A percentile compares a stretch with the other conserved stretches of the same genome.
Conservation (phyloP, 2,888 invertebrate species). For the Diaperis boleti region DNA sequence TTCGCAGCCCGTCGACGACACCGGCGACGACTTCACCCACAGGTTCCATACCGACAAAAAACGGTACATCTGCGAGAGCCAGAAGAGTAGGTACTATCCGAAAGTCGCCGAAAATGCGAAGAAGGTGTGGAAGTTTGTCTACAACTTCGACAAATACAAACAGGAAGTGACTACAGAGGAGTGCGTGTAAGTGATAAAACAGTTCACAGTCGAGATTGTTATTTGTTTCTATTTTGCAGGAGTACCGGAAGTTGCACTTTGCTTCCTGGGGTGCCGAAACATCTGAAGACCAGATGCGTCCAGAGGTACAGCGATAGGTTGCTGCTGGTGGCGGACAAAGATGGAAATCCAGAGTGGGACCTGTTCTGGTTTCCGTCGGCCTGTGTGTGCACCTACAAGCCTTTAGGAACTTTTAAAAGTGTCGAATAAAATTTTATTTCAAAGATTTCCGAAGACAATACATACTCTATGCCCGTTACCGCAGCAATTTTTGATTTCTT, state of each 20-base stretch:
- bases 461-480: background rate
- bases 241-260: background rate
- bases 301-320: background rate
- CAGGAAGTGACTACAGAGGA: conserved; percentile 30
- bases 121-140: conserved; percentile 21
- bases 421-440: conserved; percentile 1
- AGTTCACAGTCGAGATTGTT: background rate
- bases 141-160: conserved; percentile 27
- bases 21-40: conserved; percentile 1
- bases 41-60: background rate
- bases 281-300: background rate
- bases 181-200: conserved; percentile 23
- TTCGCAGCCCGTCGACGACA: background rate
- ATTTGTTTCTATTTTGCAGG: background rate
- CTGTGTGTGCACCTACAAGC: conserved; percentile 23
- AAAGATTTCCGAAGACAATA: background rate
- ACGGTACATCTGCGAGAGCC: conserved; percentile 2
- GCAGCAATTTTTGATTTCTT: too few relatives aligned
- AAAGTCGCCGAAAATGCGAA: conserved; percentile 15
- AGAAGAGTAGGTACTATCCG: conserved; percentile 15
- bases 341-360: conserved; percentile 25
- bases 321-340: background rate
- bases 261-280: background rate
- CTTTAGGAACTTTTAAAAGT: background rate
- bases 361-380: conserved; percentile 26